These are phyloP conservation scores for Argyra leucocephala DNA, from an alignment of 2,888 invertebrate genomes.

Conservation along the genomic window DNA sequence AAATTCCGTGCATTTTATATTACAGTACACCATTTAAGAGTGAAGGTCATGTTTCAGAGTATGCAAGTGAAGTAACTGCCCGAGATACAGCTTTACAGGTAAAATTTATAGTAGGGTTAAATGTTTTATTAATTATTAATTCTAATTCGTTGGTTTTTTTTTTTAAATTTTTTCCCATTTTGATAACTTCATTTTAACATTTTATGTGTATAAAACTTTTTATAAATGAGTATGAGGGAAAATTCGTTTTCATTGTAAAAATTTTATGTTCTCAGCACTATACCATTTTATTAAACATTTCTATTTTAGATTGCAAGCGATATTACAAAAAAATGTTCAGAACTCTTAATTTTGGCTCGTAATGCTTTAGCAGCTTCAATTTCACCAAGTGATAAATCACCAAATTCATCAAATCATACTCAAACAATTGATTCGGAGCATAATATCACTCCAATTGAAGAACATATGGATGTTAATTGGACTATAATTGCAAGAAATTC, in stretches of 20 bases:
- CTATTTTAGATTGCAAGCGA: conserved; percentile 63
- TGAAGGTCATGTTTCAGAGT: conserved; percentile 29
- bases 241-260: too few species aligned
- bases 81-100: conserved; percentile 55
- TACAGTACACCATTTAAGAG: conserved; percentile 39
- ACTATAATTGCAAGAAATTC: conserved; percentile 41
- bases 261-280: too few species aligned
- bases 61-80: conserved; percentile 36
- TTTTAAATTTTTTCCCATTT: too few species aligned
- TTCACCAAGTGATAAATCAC: conserved; percentile 50
- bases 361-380: conserved; percentile 52
- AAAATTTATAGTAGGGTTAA: background rate
- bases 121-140: too few species aligned
- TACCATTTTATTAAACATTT: too few species aligned
- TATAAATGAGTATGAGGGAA: too few species aligned
- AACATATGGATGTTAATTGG: conserved; percentile 44
- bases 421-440: conserved; percentile 44
- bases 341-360: conserved; percentile 65
- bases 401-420: conserved; percentile 44
- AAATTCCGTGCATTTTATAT: conserved; percentile 87
- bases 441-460: conserved; percentile 44
- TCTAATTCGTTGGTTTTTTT: too few species aligned
- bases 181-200: too few species aligned
- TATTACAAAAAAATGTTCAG: conserved; percentile 66
- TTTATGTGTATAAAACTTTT: too few species aligned